Base-by-base conservation (phyloP, 2,888 invertebrate genomes). In the Calameuta idolon region DNA sequence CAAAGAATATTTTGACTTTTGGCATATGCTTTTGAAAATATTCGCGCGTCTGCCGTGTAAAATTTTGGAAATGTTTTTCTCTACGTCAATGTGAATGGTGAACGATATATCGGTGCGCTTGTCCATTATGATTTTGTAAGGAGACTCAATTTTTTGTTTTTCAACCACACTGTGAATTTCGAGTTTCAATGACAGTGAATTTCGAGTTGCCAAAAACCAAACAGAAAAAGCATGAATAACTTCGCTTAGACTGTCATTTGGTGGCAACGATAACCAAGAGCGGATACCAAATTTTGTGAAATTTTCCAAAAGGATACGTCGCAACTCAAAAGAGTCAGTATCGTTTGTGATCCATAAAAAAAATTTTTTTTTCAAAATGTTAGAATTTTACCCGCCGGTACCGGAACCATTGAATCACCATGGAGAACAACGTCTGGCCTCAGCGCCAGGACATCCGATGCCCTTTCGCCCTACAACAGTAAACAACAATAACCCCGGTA, bases 301-400 rank as follows among this genome's bases (percentile, higher is more conserved):
- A 55, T 9, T 55, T 23, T 23, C 9, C 5, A 55, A 55, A 55
- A 55, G 23, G 23, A 55, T 23, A 55, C 23, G 2, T 23, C 55
- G 55, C 23, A 55, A 23, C 9, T 15, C 55, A 55, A 55, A 23
- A 23, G 1, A 55, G 9, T 15, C 55, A 23, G 55, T 55, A 55
- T 55, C 55, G 15, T 55, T 55, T 55, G 5, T 55, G 55, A 55
- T 0, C 1, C 1, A 55, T 55, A 15, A 55, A 55, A 23, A 55
- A 40, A 40, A 55, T 23, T 23, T 31, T 75, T 34, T 31, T 35
- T 31, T 35, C 12, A 93, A 92, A 89, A 95, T 95, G 95, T 93
- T 95, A 92, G 95, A 95, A 91, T 95, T 95, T 92, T 95, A 95
- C 90, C 94, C 95, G 79, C 83, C 87, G 75, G 83, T 86, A 75